phyloP scores from a whole-genome alignment of 1,140 invertebrate genomes.

The Zophobas morio region DNA sequence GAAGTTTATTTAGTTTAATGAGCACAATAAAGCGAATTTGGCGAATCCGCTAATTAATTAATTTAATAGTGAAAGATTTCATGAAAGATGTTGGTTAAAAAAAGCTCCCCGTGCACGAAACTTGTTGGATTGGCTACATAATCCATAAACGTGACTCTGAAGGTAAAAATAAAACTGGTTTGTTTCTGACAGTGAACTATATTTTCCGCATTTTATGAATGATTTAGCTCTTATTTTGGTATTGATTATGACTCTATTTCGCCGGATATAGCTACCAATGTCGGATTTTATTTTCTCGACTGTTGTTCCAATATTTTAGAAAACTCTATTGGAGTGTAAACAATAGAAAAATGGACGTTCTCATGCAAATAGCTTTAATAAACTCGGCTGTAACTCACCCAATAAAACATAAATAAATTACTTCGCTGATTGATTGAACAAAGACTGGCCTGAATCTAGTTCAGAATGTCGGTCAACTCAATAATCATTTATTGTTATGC shows the following conservation, averaged over 20 bases:
- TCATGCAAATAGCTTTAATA: too few species aligned
- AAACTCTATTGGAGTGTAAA: too few species aligned
- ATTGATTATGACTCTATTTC: too few species aligned
- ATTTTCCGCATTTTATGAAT: background rate
- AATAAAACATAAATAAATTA: too few species aligned
- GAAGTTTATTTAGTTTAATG: background rate
- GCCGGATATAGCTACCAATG: too few species aligned
- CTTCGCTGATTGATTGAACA: background rate
- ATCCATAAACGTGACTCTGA: slow-evolving; percentile 21
- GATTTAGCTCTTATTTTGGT: background rate
- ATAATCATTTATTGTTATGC: too few species aligned
- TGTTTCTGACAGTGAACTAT: background rate
- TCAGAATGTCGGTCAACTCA: too few species aligned
- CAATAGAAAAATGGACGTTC: too few species aligned
- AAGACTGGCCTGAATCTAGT: background rate
- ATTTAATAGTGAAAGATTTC: slow-evolving; percentile 11
- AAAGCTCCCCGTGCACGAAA: slow-evolving; percentile 4
- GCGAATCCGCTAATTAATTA: background rate
- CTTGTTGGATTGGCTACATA: slow-evolving; percentile 7
- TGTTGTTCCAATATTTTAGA: too few species aligned
- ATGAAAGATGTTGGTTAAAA: slow-evolving; percentile 4
- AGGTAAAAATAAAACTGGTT: slow-evolving; percentile 7
- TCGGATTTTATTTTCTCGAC: too few species aligned
- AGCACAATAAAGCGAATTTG: background rate
- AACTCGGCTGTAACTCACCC: too few species aligned